phyloP scores from a whole-genome alignment of 2,113 vertebrate species.

The Spea multiplicata region DNA sequence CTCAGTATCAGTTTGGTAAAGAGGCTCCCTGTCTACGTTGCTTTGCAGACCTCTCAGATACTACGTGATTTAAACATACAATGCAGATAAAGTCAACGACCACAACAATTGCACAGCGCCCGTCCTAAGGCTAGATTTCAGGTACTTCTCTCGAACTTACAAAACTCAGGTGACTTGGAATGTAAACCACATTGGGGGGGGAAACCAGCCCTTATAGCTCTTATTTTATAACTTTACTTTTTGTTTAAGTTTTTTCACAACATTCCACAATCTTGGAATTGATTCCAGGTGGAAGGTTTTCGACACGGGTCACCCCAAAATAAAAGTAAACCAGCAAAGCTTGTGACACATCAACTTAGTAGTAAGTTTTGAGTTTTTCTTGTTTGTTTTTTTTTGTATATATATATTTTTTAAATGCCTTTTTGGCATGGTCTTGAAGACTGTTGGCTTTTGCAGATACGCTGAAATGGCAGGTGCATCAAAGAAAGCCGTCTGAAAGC shows the following conservation, averaged over 20 bases:
- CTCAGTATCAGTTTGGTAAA: slow-evolving; percentile 60
- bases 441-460: slow-evolving; percentile 66
- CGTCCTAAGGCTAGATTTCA: slow-evolving; percentile 81
- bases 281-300: slow-evolving; percentile 61
- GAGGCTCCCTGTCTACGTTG: neutral
- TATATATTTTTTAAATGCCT: slow-evolving; percentile 53
- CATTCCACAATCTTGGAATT: slow-evolving; percentile 73
- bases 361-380: slow-evolving; percentile 10
- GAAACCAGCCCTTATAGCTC: slow-evolving; percentile 72
- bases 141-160: slow-evolving; percentile 86
- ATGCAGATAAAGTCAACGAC: slow-evolving; percentile 59
- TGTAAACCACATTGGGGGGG: slow-evolving; percentile 73
- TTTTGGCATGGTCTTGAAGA: slow-evolving; percentile 72
- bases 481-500: neutral
- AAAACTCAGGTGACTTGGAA: slow-evolving; percentile 96
- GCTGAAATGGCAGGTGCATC: slow-evolving; percentile 52
- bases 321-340: slow-evolving; percentile 45
- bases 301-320: slow-evolving; percentile 25
- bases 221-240: slow-evolving; percentile 75
- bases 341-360: slow-evolving; percentile 52
- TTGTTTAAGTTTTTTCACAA: slow-evolving; percentile 72
- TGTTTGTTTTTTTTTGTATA: too few relatives aligned
- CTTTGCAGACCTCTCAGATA: neutral
- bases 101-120: slow-evolving; percentile 79
- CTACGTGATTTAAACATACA: neutral